Base-by-base conservation (phyloP, 2,888 invertebrate species). In the Lagria hirta region DNA sequence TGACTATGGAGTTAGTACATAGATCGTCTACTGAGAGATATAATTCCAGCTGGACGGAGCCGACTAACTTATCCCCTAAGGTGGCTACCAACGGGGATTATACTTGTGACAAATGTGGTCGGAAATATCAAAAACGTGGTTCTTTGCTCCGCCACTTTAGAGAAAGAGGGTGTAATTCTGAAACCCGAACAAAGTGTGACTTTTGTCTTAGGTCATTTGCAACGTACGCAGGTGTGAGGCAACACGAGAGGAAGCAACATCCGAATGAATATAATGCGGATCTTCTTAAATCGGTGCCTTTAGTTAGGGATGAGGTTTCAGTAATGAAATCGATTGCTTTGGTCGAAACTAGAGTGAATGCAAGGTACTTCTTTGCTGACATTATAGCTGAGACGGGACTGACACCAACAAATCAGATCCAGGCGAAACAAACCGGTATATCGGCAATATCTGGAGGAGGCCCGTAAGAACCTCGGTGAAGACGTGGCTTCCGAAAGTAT, bases 331-430 rank as follows among this genome's bases (percentile, higher is more conserved):
- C 20, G 16, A 17, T 46, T 23, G 41, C 46, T 4, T 2, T 21
- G 7, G 21, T 42, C 2, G 46, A 46, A n/a, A 36, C 42, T 3
- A 24, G 15, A 11, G 10, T 17, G 13, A 10, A 2, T 10, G 10
- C 10, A 3, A 21, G 36, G 8, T 3, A 12, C 26, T 35, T 42
- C 17, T 24, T 16, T 5, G 24, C 43, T 10, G 33, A 11, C 4
- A 40, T 48, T 34, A 12, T 34, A 6, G 14, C 22, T 1, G 30
- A 45, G 2, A 46, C 46, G 1, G 29, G 35, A 3, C 43, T 49
- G 21, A 44, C 46, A 24, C 6, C 29, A 46, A 17, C 46, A 43
- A 21, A 27, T 49, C 7, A 23, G 41, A n/a, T 11, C 15, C 8
- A 33, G 30, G 15, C 20, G 38, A n/a, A 33, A 41, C 18, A 35